Conservation (phyloP, 2,797 vertebrate species). For the Bovichtus variegatus region DNA sequence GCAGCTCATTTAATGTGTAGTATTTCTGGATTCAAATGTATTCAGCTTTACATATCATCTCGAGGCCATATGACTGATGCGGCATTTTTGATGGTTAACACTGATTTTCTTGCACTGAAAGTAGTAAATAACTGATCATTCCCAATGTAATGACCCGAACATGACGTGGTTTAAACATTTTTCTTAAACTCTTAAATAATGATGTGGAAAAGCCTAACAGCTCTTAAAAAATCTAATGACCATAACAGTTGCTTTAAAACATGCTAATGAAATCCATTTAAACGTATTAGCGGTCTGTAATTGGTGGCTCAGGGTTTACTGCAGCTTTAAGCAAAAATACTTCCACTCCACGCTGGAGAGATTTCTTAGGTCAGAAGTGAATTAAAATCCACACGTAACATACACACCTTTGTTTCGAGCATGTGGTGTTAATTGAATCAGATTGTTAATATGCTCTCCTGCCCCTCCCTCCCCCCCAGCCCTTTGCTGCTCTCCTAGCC, state of each 20-base stretch:
- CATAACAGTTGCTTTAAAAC: not conserved
- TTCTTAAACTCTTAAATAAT: not conserved
- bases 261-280: not conserved
- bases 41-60: not conserved
- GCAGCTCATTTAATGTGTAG: not conserved
- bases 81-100: not conserved
- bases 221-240: not conserved
- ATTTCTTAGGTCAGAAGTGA: not conserved
- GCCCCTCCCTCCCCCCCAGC: conserved; percentile 54
- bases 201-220: conserved; percentile 7
- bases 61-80: not conserved
- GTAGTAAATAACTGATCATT: not conserved
- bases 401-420: conserved; percentile 5
- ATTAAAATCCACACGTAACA: not conserved
- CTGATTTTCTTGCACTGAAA: not conserved
- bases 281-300: not conserved
- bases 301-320: not conserved
- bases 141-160: not conserved
- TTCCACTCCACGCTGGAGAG: not conserved
- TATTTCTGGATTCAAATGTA: not conserved
- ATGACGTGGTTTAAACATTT: not conserved
- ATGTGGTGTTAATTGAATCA: conserved; percentile 57
- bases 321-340: conserved; percentile 12
- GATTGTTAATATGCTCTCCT: conserved; percentile 40
- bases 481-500: conserved; percentile 27